Percentiles rank a stretch among this genome's conserved stretches.
These are phyloP conservation scores for Quiscalus mexicanus DNA, from an alignment of 2,113 vertebrate species.

Conservation along the genomic window DNA sequence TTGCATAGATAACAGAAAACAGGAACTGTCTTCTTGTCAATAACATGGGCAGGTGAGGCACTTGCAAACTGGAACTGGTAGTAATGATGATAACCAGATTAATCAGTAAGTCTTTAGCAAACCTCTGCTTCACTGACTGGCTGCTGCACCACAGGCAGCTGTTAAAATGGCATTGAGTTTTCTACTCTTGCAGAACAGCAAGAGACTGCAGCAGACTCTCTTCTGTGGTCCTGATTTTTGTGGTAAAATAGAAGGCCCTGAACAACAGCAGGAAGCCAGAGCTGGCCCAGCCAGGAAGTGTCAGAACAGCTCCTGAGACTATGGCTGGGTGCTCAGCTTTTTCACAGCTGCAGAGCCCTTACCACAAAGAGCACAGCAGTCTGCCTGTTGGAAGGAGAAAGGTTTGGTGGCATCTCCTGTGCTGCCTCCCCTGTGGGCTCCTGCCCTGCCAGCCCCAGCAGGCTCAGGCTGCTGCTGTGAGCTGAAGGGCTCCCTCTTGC, in stretches of 20 bases:
- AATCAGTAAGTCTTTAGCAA: not conserved
- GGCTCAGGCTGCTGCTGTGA: not conserved
- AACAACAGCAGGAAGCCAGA: conserved; percentile 1
- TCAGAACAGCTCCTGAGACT: not conserved
- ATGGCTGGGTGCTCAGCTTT: not conserved
- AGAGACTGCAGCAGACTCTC: not conserved
- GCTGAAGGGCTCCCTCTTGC: not conserved
- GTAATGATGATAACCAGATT: not conserved
- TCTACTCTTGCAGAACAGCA: not conserved
- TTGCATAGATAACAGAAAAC: not conserved
- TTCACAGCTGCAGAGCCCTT: not conserved
- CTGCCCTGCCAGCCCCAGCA: not conserved
- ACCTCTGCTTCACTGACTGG: not conserved
- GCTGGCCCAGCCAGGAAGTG: not conserved
- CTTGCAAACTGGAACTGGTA: not conserved
- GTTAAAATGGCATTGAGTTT: not conserved
- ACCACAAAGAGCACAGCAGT: accelerated
- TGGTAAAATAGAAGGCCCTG: not conserved
- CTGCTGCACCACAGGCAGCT: not conserved
- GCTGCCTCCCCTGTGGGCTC: not conserved
- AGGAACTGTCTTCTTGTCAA: not conserved
- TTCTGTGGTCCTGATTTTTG: not conserved
- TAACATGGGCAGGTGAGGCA: not conserved
- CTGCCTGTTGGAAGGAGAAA: not conserved
- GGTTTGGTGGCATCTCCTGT: not conserved